Percentiles rank a stretch among this genome's conserved stretches.
Evolutionary conservation across 2,888 invertebrate genomes (phyloP).

Genomic region (Syritta pipiens): DNA sequence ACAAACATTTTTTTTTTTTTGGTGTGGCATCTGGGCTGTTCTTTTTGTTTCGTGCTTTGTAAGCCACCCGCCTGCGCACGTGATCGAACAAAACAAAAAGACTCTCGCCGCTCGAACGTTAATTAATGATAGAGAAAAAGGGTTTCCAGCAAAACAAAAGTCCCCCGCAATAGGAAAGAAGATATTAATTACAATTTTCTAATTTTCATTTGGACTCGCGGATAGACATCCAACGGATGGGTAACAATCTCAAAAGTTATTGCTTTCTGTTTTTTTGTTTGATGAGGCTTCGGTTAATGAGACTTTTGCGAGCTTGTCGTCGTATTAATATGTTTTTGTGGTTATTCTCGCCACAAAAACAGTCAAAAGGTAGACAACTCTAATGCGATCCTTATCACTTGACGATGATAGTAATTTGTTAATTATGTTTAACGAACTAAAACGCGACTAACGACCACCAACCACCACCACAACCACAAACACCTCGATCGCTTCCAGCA

Average conservation of each 20-base stretch:
- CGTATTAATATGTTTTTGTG: constrained; percentile 27
- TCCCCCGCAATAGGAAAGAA: constrained; percentile 27
- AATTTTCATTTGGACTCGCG: constrained; percentile 5
- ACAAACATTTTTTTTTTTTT: constrained; percentile 3
- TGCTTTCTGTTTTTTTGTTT: too few relatives aligned
- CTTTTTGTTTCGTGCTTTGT: not conserved
- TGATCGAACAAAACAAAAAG: constrained; percentile 23
- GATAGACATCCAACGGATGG: too few relatives aligned
- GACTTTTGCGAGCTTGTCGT: constrained; percentile 63
- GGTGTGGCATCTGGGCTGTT: too few relatives aligned
- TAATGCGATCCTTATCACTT: constrained; percentile 49
- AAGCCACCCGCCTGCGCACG: constrained; percentile 42
- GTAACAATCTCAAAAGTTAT: constrained; percentile 32
- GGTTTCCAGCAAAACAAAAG: constrained; percentile 22
- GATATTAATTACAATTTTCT: constrained; percentile 48
- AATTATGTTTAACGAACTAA: constrained; percentile 69
- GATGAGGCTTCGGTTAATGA: constrained; percentile 31
- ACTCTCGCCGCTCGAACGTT: constrained; percentile 39
- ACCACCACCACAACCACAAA: not conserved
- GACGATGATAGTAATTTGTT: constrained; percentile 61
- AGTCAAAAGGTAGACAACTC: constrained; percentile 16
- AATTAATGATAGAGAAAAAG: constrained; percentile 49
- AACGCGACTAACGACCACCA: constrained; percentile 51
- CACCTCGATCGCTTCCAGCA: not conserved
- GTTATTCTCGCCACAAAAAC: too few relatives aligned